Evolutionary conservation across 2,797 vertebrate species (phyloP).

Genomic region (Aplochiton taeniatus): DNA sequence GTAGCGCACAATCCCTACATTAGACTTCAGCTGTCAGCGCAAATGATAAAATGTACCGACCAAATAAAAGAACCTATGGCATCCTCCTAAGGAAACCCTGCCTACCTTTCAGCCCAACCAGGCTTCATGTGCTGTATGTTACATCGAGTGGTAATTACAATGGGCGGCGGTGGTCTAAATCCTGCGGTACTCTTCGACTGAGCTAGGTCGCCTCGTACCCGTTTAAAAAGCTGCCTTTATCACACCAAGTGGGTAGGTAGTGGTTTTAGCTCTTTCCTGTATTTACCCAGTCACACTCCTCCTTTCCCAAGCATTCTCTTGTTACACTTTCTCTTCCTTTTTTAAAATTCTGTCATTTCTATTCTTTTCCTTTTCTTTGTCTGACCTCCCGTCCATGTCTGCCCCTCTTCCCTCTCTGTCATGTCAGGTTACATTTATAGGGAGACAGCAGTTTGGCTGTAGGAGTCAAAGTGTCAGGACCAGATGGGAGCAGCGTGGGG

Average conservation of each 20-base stretch:
- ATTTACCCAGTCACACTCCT: not conserved
- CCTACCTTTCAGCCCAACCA: conserved; percentile 42
- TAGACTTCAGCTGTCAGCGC: conserved; percentile 9
- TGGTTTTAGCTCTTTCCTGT: conserved; percentile 27
- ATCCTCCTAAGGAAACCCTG: conserved; percentile 5
- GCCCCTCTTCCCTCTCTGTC: conserved; percentile 25
- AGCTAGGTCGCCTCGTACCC: conserved; percentile 23
- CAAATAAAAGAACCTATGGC: not conserved
- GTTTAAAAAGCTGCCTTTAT: conserved; percentile 56
- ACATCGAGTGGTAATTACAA: conserved; percentile 69
- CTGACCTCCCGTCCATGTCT: conserved; percentile 3
- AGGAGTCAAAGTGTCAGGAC: conserved; percentile 46
- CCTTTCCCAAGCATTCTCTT: conserved; percentile 5
- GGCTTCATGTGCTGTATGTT: conserved; percentile 54
- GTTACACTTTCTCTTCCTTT: not conserved
- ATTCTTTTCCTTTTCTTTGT: conserved; percentile 8
- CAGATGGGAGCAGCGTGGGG: conserved; percentile 52
- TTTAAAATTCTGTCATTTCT: conserved; percentile 50
- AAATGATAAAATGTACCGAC: conserved; percentile 7
- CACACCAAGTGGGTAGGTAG: conserved; percentile 37
- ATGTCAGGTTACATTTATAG: conserved; percentile 47
- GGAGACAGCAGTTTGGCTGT: conserved; percentile 56
- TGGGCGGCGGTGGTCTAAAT: conserved; percentile 51
- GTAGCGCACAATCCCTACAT: conserved; percentile 37
- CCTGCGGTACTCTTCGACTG: conserved; percentile 30